Evolutionary conservation across 2,888 invertebrate genomes (phyloP), one percentile per base, ranked within the genome.

Genomic region (Malachius bipustulatus): DNA sequence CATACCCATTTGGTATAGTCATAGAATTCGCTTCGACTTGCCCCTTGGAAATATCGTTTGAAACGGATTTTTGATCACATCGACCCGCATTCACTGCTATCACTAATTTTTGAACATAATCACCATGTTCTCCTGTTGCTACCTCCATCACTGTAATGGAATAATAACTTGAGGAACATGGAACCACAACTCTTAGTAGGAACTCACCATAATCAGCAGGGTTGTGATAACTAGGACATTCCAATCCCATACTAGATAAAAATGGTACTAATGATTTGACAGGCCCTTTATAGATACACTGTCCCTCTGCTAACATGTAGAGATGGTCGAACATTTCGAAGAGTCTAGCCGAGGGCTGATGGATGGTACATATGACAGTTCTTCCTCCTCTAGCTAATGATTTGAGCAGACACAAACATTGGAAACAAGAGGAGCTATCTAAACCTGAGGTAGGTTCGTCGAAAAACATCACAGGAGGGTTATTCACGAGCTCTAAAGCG

Each of bases 391-490:
- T 71, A 9, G 93, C 87, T 49, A 94, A 64, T 1, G 83, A 82
- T 64, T 90, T 90, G 55, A 94, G 68, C 54, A 94, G 64, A 40
- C 80, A 82, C 56, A 94, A 78, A 62, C 91, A 84, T 63, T 90
- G 90, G 66, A 87, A 90, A 66, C 91, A 91, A 34, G 91, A 85
- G 24, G 90, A 87, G 59, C 90, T 91, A 60, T 94, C 94, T 60
- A 94, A 66, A 11, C 94, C 94, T 52, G 90, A 82, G 26, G 83
- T 84, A 2, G 93, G 93, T 62, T 94, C 93, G 55, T 94, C 93
- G 57, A 94, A 91, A 64, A 93, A 94, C 90, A 94, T 93, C 41
- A 94, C 87, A 44, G 93, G 93, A 14, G 94, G 93, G 66, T 93
- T 91, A 64, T 91, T 91, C 32, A 93, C 90, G 59, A 93, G 70